Percentiles rank a stretch among this genome's conserved stretches.
Conservation (phyloP, 1,140 invertebrate species). For the Temnothorax nylanderi region DNA sequence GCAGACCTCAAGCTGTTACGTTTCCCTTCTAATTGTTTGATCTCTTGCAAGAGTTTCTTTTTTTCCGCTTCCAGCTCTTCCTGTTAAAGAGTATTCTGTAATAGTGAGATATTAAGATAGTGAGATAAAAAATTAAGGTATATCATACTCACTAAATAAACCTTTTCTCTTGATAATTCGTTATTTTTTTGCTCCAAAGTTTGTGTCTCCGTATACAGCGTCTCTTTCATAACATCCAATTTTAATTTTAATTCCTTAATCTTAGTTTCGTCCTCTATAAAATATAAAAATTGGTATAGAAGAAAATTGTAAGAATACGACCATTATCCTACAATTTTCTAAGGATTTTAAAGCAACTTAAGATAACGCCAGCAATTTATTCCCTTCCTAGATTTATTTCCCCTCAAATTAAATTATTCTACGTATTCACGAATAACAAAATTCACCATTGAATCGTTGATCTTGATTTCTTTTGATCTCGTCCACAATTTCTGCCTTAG, state of each 20-base stretch:
- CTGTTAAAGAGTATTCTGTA: conserved; percentile 37
- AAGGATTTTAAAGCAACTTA: background rate
- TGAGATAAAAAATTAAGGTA: background rate
- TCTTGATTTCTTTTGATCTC: conserved; percentile 9
- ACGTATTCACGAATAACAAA: background rate
- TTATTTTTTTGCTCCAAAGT: conserved; percentile 37
- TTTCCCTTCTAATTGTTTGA: conserved; percentile 57
- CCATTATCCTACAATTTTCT: background rate
- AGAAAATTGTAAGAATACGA: background rate
- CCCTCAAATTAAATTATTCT: conserved; percentile 7
- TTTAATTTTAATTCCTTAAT: conserved; percentile 39
- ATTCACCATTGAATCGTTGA: conserved; percentile 45
- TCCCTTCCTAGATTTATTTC: background rate
- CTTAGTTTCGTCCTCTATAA: conserved; percentile 59
- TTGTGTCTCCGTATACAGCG: conserved; percentile 8
- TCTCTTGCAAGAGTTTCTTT: conserved; percentile 48
- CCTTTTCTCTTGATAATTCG: conserved; percentile 23
- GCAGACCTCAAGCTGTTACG: conserved; percentile 54
- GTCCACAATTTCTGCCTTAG: background rate
- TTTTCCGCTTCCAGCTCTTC: conserved; percentile 56
- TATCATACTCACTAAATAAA: conserved; percentile 39
- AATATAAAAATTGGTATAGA: background rate
- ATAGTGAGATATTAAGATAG: background rate
- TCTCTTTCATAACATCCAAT: conserved; percentile 24
- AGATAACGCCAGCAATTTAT: background rate